phyloP scores from a whole-genome alignment of 2,797 vertebrate genomes.

The Molossus alvarezi region DNA sequence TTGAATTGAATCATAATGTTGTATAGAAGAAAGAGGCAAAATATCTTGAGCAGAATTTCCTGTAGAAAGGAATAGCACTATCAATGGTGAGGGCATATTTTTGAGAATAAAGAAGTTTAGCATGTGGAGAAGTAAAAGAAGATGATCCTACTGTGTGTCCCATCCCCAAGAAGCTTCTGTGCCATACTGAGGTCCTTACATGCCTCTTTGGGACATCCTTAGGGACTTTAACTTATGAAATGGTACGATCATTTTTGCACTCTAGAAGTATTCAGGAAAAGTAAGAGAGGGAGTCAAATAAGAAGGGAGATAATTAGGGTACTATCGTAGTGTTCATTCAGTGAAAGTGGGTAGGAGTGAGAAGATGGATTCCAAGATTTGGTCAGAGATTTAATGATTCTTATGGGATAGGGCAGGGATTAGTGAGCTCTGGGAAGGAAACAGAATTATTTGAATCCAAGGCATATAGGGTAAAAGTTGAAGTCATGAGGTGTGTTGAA shows the following conservation, averaged over 20 bases:
- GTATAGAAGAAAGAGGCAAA: not conserved
- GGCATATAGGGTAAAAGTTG: not conserved
- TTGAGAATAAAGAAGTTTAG: not conserved
- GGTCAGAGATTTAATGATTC: not conserved
- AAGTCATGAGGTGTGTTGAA: not conserved
- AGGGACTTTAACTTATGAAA: not conserved
- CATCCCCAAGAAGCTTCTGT: not conserved
- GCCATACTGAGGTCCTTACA: not conserved
- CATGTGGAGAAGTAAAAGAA: not conserved
- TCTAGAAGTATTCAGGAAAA: not conserved
- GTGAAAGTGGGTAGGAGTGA: not conserved
- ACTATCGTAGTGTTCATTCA: not conserved
- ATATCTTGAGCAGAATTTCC: not conserved
- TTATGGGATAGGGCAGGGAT: not conserved
- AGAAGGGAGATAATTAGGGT: not conserved
- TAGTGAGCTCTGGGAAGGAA: not conserved
- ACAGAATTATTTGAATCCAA: not conserved
- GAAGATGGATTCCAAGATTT: conserved; percentile 17
- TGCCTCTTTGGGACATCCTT: not conserved
- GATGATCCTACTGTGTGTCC: not conserved
- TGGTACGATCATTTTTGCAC: not conserved
- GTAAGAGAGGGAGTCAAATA: not conserved
- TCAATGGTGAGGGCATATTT: not conserved
- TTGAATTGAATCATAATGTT: not conserved
- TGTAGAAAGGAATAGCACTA: not conserved